Evolutionary conservation across 1,140 invertebrate species (phyloP), one percentile per base, ranked within the genome.

Genomic region (Mya arenaria): DNA sequence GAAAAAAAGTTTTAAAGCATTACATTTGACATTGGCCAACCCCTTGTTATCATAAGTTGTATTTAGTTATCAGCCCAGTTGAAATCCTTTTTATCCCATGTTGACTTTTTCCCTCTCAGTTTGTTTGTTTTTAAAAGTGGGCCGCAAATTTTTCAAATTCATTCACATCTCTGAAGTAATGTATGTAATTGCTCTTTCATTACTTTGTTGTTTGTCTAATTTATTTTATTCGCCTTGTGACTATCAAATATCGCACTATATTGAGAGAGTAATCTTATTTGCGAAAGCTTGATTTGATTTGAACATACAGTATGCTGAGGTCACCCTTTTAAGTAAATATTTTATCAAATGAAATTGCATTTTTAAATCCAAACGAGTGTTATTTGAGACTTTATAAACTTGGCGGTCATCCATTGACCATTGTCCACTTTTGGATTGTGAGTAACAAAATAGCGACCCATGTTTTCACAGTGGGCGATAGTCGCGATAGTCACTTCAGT

Each of bases 121-220:
- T n/a, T 74, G 60, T 74, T 74, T 60, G 36, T 37, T n/a, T 37
- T 60, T 37, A n/a, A 23, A 74, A 60, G 15, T 25, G 32, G 55
- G 17, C 71, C 71, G 41, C 71, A 74, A 60, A 60, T 74, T 52
- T 1, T 74, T 60, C n/a, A 74, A 39, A 74, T 74, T 74, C 52
- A 60, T 28, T n/a, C 8, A 65, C 32, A n/a, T 37, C 58, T 58
- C 41, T 19, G 39, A 34, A 13, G 41, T 23, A n/a, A 23, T 56
- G 1, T 4, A 23, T 17, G 32, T 6, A 36, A 23, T 39, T 60
- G 58, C 60, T 60, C 32, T 60, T 56, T 74, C 71, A 56, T 39
- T 74, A 60, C 41, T 36, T 60, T 25, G 52, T 37, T 62, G 60
- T 74, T 74, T 74, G 58, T 37, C 52, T 74, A 74, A 58, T 74